Conservation (phyloP, 1,140 invertebrate genomes). For the Eupristina koningsbergeri region DNA sequence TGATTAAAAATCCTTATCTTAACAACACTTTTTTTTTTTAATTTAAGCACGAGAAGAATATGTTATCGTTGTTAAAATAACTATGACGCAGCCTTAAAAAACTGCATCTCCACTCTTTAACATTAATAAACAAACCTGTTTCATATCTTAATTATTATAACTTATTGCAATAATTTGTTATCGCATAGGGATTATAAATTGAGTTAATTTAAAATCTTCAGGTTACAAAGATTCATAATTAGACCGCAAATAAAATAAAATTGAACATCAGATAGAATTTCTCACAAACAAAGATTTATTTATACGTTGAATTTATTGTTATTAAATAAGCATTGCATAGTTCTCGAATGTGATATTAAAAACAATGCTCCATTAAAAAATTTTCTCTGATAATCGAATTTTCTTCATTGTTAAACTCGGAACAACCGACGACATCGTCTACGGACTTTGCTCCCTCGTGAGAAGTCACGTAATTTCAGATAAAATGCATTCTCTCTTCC, state of each 20-base stretch:
- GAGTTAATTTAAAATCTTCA: too few species aligned
- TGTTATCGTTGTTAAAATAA: background rate
- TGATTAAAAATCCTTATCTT: background rate
- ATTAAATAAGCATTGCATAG: too few species aligned
- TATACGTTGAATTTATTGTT: too few species aligned
- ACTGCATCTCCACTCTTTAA: background rate
- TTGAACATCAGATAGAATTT: too few species aligned
- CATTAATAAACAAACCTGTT: background rate
- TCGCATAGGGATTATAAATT: too few species aligned
- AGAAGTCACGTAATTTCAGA: constrained; percentile 6
- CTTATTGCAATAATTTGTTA: too few species aligned
- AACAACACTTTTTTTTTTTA: too few species aligned
- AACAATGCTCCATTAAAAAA: background rate
- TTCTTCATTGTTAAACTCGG: background rate
- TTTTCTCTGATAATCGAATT: background rate
- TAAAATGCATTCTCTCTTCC: background rate
- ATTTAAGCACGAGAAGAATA: background rate
- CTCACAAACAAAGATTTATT: too few species aligned
- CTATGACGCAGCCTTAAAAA: background rate
- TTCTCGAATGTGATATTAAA: too few species aligned
- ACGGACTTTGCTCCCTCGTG: background rate
- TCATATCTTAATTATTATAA: background rate
- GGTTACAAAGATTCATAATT: too few species aligned
- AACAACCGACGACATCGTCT: background rate
- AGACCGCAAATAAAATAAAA: too few species aligned